Conservation (phyloP, 2,797 vertebrate genomes). For the Falco columbarius region DNA sequence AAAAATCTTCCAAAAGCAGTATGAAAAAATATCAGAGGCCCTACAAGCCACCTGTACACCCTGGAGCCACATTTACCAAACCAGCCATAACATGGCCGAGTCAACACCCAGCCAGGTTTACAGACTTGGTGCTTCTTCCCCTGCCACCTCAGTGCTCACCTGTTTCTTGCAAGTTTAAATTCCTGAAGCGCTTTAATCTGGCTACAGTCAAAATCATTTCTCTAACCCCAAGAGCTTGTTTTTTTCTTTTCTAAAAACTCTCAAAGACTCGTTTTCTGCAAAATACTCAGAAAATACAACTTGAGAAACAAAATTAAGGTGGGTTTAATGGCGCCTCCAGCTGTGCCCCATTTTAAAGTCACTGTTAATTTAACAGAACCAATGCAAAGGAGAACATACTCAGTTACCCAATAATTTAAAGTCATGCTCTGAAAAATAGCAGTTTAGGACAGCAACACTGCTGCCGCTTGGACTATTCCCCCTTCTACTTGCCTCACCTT, state of each 20-base stretch:
- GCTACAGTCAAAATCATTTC: neutral
- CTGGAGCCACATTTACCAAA: neutral
- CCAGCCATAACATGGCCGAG: neutral
- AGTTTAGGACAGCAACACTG: neutral
- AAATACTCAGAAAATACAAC: conserved; percentile 19
- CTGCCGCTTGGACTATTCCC: neutral
- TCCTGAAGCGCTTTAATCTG: neutral
- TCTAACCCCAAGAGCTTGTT: neutral
- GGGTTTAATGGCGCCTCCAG: conserved; percentile 13
- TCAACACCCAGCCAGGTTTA: neutral
- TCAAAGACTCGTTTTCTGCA: neutral
- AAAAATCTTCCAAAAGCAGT: neutral
- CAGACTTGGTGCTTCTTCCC: neutral
- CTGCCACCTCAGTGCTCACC: neutral
- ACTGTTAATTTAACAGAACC: conserved; percentile 7
- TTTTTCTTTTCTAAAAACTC: neutral
- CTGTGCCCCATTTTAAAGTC: conserved; percentile 26
- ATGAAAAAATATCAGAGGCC: neutral
- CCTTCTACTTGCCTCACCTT: neutral
- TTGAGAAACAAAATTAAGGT: neutral
- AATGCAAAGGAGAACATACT: neutral
- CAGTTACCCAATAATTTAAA: neutral
- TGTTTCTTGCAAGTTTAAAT: neutral
- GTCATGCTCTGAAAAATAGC: neutral
- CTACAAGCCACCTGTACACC: neutral